Base-by-base conservation (phyloP, 2,797 vertebrate species). In the Spinibarbus caldwelli region DNA sequence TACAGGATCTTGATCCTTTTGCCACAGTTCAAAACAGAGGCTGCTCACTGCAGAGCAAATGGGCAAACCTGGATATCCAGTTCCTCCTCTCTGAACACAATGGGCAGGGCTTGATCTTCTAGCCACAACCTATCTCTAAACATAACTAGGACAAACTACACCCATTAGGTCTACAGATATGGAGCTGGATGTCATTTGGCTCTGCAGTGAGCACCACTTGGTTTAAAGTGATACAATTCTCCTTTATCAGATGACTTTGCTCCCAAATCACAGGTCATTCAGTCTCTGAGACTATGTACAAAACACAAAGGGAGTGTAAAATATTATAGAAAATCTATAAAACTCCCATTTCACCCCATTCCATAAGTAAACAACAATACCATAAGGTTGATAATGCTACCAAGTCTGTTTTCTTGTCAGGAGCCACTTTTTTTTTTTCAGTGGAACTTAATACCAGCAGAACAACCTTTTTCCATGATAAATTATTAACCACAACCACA, bases 1-100 rank as follows among this genome's bases (percentile, higher is more conserved):
- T 77, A 71, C 77, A 87, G 62, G 76, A 80, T 77, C 45, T 54
- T 68, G 10, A 66, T 80, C 52, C 73, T 52, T 85, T 54, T 76
- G 62, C 84, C 78, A 75, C 78, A 76, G 84, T 14, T 85, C 31
- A 76, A 38, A 66, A 19, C 15, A 66, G n/a, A 62, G n/a, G 59
- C 59, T 62, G 6, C 12, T 62, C 11, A 14, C 59, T 14, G 57
- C 57, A 62, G 62, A 34, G 29, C 29, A 31, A 64, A 17, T 64
- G 29, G 62, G 29, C 7, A 15, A 29, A 31, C 14, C 29, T 64
- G 17, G 6, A 64, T 17, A 31, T 64, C 14, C 29, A 31, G 26
- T 26, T 1, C 59, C 59, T 64, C 62, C 62, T 31, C 29, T 64
- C 62, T 11, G 1, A 0, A 31, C 7, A 17, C 26, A 64, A 3